Evolutionary conservation across 92 coral and sea anemone genomes (phyloP).

Genomic region (Zoanthus sociatus): DNA sequence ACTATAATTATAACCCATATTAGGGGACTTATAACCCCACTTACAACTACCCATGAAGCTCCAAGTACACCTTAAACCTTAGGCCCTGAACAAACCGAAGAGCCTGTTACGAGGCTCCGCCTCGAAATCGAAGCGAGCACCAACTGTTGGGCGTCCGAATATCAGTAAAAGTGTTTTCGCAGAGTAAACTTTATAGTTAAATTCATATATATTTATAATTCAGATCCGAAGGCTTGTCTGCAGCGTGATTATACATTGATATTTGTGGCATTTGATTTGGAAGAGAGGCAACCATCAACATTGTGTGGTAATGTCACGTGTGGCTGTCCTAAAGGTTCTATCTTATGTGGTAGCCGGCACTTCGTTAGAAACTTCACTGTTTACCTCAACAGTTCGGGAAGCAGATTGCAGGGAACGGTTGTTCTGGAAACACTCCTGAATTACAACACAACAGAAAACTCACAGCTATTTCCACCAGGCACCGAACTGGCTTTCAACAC

Average conservation of each 20-base stretch:
- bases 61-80: too few relatives aligned
- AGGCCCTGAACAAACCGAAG: too few relatives aligned
- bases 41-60: too few relatives aligned
- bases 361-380: slow-evolving; percentile 63
- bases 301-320: slow-evolving; percentile 31
- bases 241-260: slow-evolving; percentile 65
- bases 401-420: slow-evolving; percentile 60
- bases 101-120: too few relatives aligned
- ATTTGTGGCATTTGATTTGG: slow-evolving; percentile 81
- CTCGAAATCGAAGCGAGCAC: too few relatives aligned
- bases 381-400: slow-evolving; percentile 57
- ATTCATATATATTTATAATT: not conserved
- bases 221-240: slow-evolving; percentile 56
- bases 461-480: slow-evolving; percentile 47
- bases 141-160: too few relatives aligned
- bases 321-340: not conserved
- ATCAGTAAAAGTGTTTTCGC: too few relatives aligned
- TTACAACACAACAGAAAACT: slow-evolving; percentile 63
- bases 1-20: too few relatives aligned
- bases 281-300: slow-evolving; percentile 47
- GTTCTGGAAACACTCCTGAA: slow-evolving; percentile 71
- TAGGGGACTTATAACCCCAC: too few relatives aligned
- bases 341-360: slow-evolving; percentile 56
- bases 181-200: not conserved
- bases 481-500: not conserved